These are phyloP conservation scores for Oreocharis arfaki DNA, from an alignment of 2,113 vertebrate genomes.

Conservation along the genomic window DNA sequence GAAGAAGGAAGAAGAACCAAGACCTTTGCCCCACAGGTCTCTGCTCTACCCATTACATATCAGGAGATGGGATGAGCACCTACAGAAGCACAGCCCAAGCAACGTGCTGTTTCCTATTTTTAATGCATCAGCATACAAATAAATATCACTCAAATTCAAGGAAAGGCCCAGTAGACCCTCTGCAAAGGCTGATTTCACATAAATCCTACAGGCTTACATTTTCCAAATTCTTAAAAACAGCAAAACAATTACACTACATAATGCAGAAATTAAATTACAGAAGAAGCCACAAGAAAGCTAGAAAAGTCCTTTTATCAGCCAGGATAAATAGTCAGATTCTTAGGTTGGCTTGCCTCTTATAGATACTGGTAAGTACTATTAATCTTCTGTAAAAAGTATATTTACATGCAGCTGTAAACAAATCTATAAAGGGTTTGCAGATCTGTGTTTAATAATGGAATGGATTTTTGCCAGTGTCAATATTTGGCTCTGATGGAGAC, in stretches of 20 bases:
- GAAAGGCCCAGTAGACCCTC: not conserved
- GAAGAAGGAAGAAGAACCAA: not conserved
- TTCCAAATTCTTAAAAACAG: not conserved
- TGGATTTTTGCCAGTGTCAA: slow-evolving; percentile 21
- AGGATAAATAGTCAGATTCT: not conserved
- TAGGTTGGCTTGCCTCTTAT: not conserved
- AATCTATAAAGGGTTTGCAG: slow-evolving; percentile 7
- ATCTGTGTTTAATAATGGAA: slow-evolving; percentile 11
- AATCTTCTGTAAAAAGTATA: slow-evolving; percentile 5
- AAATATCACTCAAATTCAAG: not conserved
- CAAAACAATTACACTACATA: not conserved
- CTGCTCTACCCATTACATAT: not conserved
- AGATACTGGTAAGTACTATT: not conserved
- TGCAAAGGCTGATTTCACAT: not conserved
- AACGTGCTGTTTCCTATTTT: not conserved
- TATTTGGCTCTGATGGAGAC: slow-evolving; percentile 8
- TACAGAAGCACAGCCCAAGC: not conserved
- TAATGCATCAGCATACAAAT: not conserved
- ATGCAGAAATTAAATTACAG: not conserved
- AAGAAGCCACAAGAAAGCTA: not conserved
- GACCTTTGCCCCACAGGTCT: not conserved
- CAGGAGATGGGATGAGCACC: not conserved
- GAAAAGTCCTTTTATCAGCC: not conserved
- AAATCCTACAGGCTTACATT: not conserved
- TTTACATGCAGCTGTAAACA: slow-evolving; percentile 5